phyloP scores from a whole-genome alignment of 2,797 vertebrate genomes.

The Pogoniulus pusillus region DNA sequence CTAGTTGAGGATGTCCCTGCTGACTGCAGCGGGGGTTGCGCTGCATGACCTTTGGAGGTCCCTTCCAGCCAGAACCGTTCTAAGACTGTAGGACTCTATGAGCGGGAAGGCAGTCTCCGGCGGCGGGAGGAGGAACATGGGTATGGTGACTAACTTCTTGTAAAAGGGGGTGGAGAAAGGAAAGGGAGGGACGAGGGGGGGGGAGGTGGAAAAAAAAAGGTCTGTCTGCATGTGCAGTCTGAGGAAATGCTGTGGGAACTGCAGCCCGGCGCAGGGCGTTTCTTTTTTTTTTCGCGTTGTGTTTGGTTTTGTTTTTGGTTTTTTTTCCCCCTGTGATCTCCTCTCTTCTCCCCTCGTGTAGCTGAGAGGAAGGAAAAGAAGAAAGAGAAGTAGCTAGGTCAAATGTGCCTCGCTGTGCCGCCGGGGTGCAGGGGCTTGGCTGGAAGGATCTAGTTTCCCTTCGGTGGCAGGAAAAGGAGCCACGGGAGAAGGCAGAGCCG shows the following conservation, averaged over 20 bases:
- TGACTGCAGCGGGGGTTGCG: too few species aligned
- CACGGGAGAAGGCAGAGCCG: conserved; percentile 14
- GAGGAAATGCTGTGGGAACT: conserved; percentile 63
- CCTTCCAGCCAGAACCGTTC: too few species aligned
- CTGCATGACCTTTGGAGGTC: too few species aligned
- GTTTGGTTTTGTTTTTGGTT: background rate
- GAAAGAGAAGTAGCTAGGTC: conserved; percentile 49
- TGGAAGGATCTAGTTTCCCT: conserved; percentile 42
- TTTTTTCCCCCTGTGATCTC: background rate
- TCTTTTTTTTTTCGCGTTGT: background rate
- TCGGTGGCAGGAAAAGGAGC: conserved; percentile 44
- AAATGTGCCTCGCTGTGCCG: conserved; percentile 44
- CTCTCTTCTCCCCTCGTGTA: conserved; percentile 36
- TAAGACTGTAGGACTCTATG: too few species aligned
- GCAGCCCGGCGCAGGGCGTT: background rate
- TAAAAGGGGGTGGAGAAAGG: conserved; percentile 63
- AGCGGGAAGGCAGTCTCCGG: background rate
- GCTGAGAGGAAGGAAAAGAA: conserved; percentile 59
- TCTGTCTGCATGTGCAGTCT: conserved; percentile 4
- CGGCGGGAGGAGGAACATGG: background rate
- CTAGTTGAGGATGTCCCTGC: too few species aligned
- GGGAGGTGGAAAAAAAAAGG: background rate
- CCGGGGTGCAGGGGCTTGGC: background rate
- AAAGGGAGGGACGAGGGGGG: conserved; percentile 58
- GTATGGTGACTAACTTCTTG: conserved; percentile 55